Conservation (phyloP, 2,797 vertebrate genomes). For the Eurystomus glaucurus region DNA sequence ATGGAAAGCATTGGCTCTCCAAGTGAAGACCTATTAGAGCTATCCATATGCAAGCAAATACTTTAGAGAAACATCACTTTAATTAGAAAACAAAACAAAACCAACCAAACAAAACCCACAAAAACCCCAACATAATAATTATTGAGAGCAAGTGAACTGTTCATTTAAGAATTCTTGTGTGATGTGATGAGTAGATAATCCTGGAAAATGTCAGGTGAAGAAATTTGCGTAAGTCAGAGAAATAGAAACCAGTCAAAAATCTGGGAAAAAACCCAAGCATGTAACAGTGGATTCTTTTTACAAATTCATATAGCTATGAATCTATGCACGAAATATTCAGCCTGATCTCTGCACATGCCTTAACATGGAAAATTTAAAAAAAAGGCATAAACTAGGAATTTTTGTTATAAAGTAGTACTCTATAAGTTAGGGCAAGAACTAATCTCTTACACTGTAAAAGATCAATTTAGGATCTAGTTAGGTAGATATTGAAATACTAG, state of each 20-base stretch:
- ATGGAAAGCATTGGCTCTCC: not conserved
- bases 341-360: not conserved
- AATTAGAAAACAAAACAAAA: not conserved
- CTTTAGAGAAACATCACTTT: not conserved
- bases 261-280: accelerated
- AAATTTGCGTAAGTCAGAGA: not conserved
- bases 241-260: not conserved
- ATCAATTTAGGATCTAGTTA: not conserved
- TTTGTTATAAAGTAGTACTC: not conserved
- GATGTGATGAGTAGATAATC: not conserved
- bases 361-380: not conserved
- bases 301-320: not conserved
- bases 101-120: not conserved
- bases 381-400: not conserved
- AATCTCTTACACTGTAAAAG: not conserved
- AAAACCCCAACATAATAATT: not conserved
- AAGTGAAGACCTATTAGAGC: not conserved
- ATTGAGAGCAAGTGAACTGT: not conserved
- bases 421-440: not conserved
- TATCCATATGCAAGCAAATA: not conserved
- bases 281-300: not conserved
- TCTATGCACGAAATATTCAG: not conserved
- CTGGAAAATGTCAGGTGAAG: not conserved
- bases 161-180: not conserved
- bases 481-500: not conserved